Conservation (phyloP, 2,797 vertebrate species). For the Amblyopsis hoosieri region DNA sequence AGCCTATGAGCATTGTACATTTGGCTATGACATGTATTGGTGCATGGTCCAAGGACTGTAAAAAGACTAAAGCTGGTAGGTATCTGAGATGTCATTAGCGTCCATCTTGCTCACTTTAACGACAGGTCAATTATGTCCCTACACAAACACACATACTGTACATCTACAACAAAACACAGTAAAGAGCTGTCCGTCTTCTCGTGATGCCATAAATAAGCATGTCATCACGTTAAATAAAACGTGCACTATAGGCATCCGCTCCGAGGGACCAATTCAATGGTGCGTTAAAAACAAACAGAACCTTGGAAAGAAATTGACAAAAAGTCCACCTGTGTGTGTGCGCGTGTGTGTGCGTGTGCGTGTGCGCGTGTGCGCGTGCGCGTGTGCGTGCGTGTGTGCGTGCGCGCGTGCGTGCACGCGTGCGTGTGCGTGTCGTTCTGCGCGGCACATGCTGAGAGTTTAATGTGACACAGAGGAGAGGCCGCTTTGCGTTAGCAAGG, state of each 20-base stretch:
- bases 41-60: neutral
- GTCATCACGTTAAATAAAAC: slow-evolving; percentile 51
- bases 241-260: slow-evolving; percentile 53
- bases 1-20: too few relatives aligned
- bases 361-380: slow-evolving; percentile 9
- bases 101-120: too few relatives aligned
- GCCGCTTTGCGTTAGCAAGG: slow-evolving; percentile 40
- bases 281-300: slow-evolving; percentile 49
- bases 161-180: neutral
- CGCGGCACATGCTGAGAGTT: slow-evolving; percentile 35
- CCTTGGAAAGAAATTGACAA: slow-evolving; percentile 39
- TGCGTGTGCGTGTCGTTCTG: slow-evolving; percentile 10
- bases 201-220: slow-evolving; percentile 44
- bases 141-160: too few relatives aligned
- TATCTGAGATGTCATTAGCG: too few relatives aligned
- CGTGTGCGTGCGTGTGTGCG: slow-evolving; percentile 7
- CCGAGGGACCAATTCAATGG: slow-evolving; percentile 58
- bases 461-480: slow-evolving; percentile 52
- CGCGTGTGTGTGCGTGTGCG: neutral
- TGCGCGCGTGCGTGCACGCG: neutral
- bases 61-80: neutral
- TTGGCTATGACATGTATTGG: too few relatives aligned
- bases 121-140: too few relatives aligned
- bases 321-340: slow-evolving; percentile 17
- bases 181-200: slow-evolving; percentile 42